These are phyloP conservation scores for Micromesistius poutassou DNA, from an alignment of 2,797 vertebrate genomes.

Conservation along the genomic window DNA sequence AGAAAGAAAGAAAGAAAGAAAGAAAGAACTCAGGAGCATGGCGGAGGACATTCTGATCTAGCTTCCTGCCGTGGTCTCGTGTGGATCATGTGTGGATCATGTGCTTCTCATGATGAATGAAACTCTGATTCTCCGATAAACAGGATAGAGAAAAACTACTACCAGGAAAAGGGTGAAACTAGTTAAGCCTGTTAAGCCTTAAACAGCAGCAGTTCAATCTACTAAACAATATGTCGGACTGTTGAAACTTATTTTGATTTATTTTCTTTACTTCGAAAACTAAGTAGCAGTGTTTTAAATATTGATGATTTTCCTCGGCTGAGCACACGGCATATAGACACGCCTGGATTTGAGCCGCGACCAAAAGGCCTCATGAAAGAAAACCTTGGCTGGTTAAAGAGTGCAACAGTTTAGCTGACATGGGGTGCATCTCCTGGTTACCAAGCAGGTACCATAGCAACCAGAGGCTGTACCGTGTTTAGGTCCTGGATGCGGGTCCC, in stretches of 20 bases:
- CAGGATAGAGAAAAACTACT: background rate
- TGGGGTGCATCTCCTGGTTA: conserved; percentile 12
- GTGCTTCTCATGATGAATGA: conserved; percentile 46
- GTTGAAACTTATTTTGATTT: background rate
- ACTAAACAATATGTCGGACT: background rate
- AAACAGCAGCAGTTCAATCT: background rate
- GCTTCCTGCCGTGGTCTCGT: conserved; percentile 41
- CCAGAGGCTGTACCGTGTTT: conserved; percentile 77
- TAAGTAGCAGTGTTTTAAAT: too few relatives aligned
- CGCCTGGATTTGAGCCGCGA: background rate
- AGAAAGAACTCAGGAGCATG: background rate
- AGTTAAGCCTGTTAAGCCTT: background rate
- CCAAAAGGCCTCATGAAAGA: background rate
- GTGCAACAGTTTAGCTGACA: background rate
- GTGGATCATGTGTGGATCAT: conserved; percentile 63
- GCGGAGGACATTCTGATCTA: background rate
- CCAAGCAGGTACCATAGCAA: conserved; percentile 15
- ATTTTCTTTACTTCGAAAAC: background rate
- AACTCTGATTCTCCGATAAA: conserved; percentile 37
- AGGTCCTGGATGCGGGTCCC: conserved; percentile 91
- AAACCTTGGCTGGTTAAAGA: background rate
- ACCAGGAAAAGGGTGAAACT: background rate
- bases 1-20: background rate
- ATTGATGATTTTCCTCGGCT: too few relatives aligned
- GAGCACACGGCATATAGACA: background rate